Evolutionary conservation across 2,797 vertebrate genomes (phyloP).

Genomic region (Sebastes variabilis): DNA sequence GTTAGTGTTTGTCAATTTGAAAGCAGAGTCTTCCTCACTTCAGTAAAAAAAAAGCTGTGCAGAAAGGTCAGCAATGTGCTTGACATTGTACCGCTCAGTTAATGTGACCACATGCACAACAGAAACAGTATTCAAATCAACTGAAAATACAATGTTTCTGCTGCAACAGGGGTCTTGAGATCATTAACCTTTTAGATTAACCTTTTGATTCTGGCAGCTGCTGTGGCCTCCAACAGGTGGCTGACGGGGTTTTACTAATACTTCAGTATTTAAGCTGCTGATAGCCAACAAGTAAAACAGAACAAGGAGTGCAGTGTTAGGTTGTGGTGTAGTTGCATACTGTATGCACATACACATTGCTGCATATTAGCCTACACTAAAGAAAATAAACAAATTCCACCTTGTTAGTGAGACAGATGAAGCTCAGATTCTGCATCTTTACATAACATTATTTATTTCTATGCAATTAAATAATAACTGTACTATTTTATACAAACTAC

Average conservation of each 20-base stretch:
- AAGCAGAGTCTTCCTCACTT: not conserved
- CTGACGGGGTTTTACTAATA: constrained; percentile 11
- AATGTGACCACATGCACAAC: constrained; percentile 9
- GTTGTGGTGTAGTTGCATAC: not conserved
- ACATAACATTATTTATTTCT: not conserved
- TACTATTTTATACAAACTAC: not conserved
- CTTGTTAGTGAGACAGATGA: not conserved
- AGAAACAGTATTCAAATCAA: constrained; percentile 21
- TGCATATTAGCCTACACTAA: not conserved
- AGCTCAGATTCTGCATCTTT: not conserved
- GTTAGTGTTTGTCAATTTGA: not conserved
- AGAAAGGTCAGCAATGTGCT: constrained; percentile 22
- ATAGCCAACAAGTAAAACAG: not conserved
- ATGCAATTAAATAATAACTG: not conserved
- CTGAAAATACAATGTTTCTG: constrained; percentile 22
- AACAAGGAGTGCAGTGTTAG: not conserved
- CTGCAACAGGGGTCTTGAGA: constrained; percentile 28
- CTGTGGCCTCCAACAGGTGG: constrained; percentile 38
- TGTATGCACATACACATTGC: not conserved
- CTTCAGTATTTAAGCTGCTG: not conserved
- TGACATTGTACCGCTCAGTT: not conserved
- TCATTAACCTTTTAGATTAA: constrained; percentile 72
- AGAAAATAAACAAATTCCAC: not conserved
- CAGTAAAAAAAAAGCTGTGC: not conserved
- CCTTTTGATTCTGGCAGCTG: constrained; percentile 55